A percentile compares a stretch with the other conserved stretches of the same genome.
phyloP scores from a whole-genome alignment of 2,797 vertebrate species.

The Stomatorhinus walkeri region DNA sequence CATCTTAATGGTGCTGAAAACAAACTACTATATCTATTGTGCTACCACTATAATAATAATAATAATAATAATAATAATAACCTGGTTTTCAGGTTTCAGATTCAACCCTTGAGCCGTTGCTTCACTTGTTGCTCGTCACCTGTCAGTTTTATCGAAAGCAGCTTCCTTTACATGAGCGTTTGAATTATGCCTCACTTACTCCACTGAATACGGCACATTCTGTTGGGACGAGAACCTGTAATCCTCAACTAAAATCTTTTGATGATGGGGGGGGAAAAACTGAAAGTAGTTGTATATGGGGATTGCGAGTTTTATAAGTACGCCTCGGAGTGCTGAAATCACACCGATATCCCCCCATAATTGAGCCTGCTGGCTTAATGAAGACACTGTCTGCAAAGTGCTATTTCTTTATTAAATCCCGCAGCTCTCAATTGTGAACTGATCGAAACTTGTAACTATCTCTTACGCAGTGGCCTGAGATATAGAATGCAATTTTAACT shows the following conservation, averaged over 20 bases:
- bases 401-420: neutral
- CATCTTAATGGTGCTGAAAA: neutral
- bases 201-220: neutral
- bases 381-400: neutral
- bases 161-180: neutral
- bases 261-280: neutral
- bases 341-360: neutral
- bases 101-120: neutral
- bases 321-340: neutral
- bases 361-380: too few species aligned
- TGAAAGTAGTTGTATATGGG: neutral
- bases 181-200: neutral
- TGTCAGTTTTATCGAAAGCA: neutral
- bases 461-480: neutral
- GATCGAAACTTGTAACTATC: neutral
- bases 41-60: neutral
- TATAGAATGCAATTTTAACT: neutral
- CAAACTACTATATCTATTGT: neutral
- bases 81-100: neutral
- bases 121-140: neutral
- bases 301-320: neutral
- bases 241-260: neutral
- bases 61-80: neutral
- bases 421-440: neutral
- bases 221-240: neutral